These are phyloP conservation scores for Cecidostiba fungosa DNA, from an alignment of 2,888 invertebrate genomes.

Conservation along the genomic window DNA sequence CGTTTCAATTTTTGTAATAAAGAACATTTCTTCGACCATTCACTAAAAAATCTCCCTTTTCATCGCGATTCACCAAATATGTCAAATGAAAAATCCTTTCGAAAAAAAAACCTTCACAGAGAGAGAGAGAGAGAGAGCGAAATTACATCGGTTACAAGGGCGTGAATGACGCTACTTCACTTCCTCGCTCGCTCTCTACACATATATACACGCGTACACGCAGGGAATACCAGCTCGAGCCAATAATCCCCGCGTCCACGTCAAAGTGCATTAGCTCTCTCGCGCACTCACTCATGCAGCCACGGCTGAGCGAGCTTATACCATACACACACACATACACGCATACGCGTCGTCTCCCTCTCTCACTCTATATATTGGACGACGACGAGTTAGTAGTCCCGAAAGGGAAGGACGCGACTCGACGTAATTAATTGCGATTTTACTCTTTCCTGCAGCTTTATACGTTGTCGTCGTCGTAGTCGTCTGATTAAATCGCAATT, in stretches of 20 bases:
- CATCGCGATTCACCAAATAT: background rate
- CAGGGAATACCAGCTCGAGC: constrained; percentile 14
- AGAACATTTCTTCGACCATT: background rate
- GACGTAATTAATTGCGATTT: constrained; percentile 78
- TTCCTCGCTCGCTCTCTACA: background rate
- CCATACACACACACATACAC: background rate
- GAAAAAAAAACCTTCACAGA: background rate
- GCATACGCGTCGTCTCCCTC: background rate
- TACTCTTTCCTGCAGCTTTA: constrained; percentile 76
- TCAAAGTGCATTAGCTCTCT: constrained; percentile 53
- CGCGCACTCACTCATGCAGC: constrained; percentile 13
- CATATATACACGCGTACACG: background rate
- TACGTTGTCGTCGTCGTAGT: constrained; percentile 65
- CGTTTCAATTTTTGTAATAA: background rate
- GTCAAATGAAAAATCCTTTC: constrained; percentile 18
- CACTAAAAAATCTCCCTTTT: background rate
- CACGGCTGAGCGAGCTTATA: constrained; percentile 11
- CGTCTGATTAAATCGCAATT: constrained; percentile 41
- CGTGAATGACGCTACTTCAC: constrained; percentile 10
- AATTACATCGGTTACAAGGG: constrained; percentile 48
- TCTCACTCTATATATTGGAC: constrained; percentile 11
- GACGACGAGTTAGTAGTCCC: background rate
- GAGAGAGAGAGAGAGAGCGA: background rate
- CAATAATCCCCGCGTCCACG: constrained; percentile 51
- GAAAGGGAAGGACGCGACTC: background rate